Evolutionary conservation across 2,888 invertebrate species (phyloP), one percentile per base, ranked within the genome.

Genomic region (Euplagia quadripunctaria): DNA sequence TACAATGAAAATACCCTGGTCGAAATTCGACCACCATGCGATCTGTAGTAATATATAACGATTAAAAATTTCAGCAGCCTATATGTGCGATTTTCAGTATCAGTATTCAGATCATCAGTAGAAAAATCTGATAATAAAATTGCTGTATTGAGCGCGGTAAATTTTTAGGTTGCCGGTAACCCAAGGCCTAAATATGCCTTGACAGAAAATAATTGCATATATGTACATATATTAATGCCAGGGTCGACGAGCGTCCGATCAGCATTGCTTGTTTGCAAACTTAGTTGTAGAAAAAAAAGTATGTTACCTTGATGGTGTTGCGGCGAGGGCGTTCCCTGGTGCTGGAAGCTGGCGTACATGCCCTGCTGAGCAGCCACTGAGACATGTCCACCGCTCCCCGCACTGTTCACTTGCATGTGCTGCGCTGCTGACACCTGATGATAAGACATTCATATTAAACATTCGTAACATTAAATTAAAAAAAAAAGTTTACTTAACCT

Each of bases 331-430:
- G 91, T 90, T 70, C 92, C 92, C 84, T 96, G 93, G 79, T 96
- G 95, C 79, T 96, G 96, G 89, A 96, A 96, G 88, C 86, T 93
- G 76, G 94, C 95, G 94, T 98, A 98, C 96, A 98, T 97, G 84
- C 98, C 98, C 91, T 98, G 98, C 91, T 98, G 98, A 49, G 98
- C 97, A n/a, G 98, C 98, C 74, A 98, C 97, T 3, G 98, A 97
- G 70, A 98, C 97, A 77, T 94, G 94, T 67, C 97, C 97, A 77
- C 97, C 97, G 85, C 97, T 97, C 88, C 97, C 95, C 82, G 97
- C 97, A 82, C 97, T 97, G 86, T 97, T 97, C 84, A 98, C 96
- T 92, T 98, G 97, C 96, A 98, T 97, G 89, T 98, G 98, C 93
- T 98, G 98, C 51, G 98, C 98, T 84, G 98, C 98, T 4, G 98